Evolutionary conservation across 2,113 vertebrate species (phyloP), one percentile per base, ranked within the genome.

Genomic region (Paracanthobrama guichenoti): DNA sequence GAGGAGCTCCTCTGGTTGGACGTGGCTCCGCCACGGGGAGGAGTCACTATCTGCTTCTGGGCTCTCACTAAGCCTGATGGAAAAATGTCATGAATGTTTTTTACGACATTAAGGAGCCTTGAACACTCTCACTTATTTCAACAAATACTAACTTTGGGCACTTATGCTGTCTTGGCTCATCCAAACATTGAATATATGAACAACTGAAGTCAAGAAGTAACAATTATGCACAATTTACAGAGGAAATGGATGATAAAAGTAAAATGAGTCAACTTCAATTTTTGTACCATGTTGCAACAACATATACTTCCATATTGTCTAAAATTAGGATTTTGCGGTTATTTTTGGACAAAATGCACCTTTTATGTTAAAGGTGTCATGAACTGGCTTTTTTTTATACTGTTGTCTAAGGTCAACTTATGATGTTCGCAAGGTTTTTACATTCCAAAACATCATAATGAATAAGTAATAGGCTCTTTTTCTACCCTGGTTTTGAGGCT

Each of bases 1-100:
- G 26, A 95, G 87, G 69, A 93, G 88, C 77, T 97, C 97, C 50
- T 98, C 97, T 3, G 96, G 95, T 13, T 93, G 95, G 79, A 94
- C 93, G 67, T 90, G 93, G 60, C 76, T 91, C 85, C 89, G 94
- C 91, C 91, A 94, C 46, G 28, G 18, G 69, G 46, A 87, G 31
- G 76, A 69, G 8, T 98, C 95, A 24, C 85, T 87, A 85, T 97
- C 96, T 3, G 92, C 91, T 71, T 97, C 96, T 90, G 94, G 90
- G 79, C 88, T 89, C 87, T 94, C 93, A 20, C 85, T 90, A 53
- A 92, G 87, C 44, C 90, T 91, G 76, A 88, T 92, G 0, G 74
- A 5, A 20, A 72, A 24, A 84, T 42, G 6, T 60, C 10, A 87
- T 7, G 42, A 80, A 46, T 44, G 31, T 14, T 31, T 13, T 44